A percentile compares a stretch with the other conserved stretches of the same genome.
These are phyloP conservation scores for Halictus rubicundus DNA, from an alignment of 1,140 invertebrate species.

Conservation along the genomic window DNA sequence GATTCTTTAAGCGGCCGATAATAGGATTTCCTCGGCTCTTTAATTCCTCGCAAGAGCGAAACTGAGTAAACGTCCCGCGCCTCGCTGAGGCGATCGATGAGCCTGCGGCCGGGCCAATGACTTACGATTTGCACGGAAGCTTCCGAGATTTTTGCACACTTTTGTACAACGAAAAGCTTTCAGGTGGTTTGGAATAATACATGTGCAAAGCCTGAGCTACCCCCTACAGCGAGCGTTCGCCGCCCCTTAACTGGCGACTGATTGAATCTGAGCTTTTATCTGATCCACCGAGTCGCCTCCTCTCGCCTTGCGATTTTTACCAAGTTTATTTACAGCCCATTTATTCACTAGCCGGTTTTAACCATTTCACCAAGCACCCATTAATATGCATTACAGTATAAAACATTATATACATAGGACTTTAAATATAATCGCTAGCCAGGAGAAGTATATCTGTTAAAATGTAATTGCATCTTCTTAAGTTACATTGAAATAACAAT, in stretches of 20 bases:
- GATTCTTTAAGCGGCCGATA: slow-evolving; percentile 1
- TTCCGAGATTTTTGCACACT: slow-evolving; percentile 64
- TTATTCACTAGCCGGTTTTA: background rate
- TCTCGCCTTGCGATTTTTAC: background rate
- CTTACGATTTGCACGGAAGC: slow-evolving; percentile 65
- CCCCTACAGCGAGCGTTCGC: slow-evolving; percentile 28
- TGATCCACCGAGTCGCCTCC: slow-evolving; percentile 29
- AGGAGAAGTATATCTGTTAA: background rate
- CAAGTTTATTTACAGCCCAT: background rate
- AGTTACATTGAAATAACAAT: too few species aligned
- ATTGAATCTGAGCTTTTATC: slow-evolving; percentile 32
- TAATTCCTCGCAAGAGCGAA: slow-evolving; percentile 36
- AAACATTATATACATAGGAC: too few species aligned
- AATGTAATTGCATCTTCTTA: too few species aligned
- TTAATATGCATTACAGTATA: background rate
- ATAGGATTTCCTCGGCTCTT: slow-evolving; percentile 11
- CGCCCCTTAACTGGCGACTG: slow-evolving; percentile 27
- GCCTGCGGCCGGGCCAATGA: slow-evolving; percentile 58
- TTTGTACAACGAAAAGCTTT: slow-evolving; percentile 74
- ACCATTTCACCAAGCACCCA: background rate
- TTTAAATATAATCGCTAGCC: too few species aligned
- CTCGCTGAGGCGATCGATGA: slow-evolving; percentile 53
- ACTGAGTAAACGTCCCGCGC: slow-evolving; percentile 21
- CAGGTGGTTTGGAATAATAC: slow-evolving; percentile 71
- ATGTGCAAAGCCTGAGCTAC: slow-evolving; percentile 57